Evolutionary conservation across 2,888 invertebrate genomes (phyloP), one percentile per base, ranked within the genome.

Genomic region (Tethea ocularis): DNA sequence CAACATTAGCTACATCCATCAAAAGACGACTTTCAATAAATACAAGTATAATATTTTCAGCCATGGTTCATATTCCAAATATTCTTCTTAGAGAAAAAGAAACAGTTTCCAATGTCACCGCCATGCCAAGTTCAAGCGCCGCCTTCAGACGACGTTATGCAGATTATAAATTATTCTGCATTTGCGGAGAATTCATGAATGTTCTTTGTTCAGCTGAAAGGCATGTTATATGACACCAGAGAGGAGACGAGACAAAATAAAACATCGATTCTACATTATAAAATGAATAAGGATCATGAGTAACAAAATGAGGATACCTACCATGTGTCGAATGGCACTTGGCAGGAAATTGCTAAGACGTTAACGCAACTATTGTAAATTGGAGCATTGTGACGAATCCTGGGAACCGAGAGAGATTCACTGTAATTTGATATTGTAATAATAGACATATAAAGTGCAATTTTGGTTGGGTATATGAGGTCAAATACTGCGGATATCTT

Each of bases 321-420:
- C 71, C 75, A 78, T 72, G 73, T 74, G 78, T 71, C 66, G 71
- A 2, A 29, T 33, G 33, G 33, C 33, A 13, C 72, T 71, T 63
- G 75, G 71, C 86, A 85, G 87, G 86, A 88, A 88, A 87, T 84
- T 71, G 75, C 74, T 71, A 58, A 78, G 68, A 73, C 78, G 68
- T 82, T 54, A 33, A 65, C 62, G 52, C 67, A 66, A 68, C 60
- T 66, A n/a, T n/a, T n/a, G n/a, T n/a, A 69, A 72, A 71, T 66
- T 63, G 59, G 59, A 59, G 59, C 67, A 70, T 73, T 68, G 67
- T 73, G 58, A 63, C 56, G 52, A 59, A 65, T 59, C 59, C 57
- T 62, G 68, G 69, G 69, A 66, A 62, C 52, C 46, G 38, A 46
- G 56, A 57, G 22, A 58, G 22, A 56, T 56, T 53, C 38, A 54